Percentiles rank a stretch among this genome's conserved stretches.
Conservation (phyloP, 2,888 invertebrate genomes). For the Hyposoter dolosus region DNA sequence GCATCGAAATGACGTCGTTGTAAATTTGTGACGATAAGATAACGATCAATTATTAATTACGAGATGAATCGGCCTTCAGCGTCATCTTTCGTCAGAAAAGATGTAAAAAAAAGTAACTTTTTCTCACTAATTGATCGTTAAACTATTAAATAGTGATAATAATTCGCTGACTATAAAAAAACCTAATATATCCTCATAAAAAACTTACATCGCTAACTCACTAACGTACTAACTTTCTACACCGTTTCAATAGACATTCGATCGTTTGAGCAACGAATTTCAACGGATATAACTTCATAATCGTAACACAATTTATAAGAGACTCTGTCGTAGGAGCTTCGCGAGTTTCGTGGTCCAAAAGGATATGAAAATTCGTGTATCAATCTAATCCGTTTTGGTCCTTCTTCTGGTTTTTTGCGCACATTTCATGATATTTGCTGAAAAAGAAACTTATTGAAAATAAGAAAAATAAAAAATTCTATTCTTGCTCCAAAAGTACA, state of each 20-base stretch:
- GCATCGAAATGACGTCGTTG: conserved; percentile 12
- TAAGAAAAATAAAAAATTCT: too few species aligned
- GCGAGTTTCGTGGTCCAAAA: too few species aligned
- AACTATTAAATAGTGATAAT: neutral
- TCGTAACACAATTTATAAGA: too few species aligned
- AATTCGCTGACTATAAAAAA: neutral
- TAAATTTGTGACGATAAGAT: conserved; percentile 26
- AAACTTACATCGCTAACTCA: neutral
- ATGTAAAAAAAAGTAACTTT: neutral
- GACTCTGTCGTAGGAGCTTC: too few species aligned
- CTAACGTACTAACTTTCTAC: neutral
- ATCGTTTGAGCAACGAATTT: neutral
- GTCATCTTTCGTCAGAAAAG: neutral
- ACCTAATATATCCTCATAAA: neutral
- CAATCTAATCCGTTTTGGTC: too few species aligned
- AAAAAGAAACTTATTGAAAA: too few species aligned
- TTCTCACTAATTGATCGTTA: neutral
- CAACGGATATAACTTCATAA: too few species aligned
- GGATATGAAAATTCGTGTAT: too few species aligned
- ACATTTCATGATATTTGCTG: too few species aligned
- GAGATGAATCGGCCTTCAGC: conserved; percentile 11
- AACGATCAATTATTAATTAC: conserved; percentile 13
- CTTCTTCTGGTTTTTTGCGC: too few species aligned
- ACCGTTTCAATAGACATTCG: neutral
- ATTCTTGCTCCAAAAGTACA: too few species aligned